Percentiles rank a stretch among this genome's conserved stretches.
These are phyloP conservation scores for Protodeltote pygarga DNA, from an alignment of 2,888 invertebrate species.

Conservation along the genomic window DNA sequence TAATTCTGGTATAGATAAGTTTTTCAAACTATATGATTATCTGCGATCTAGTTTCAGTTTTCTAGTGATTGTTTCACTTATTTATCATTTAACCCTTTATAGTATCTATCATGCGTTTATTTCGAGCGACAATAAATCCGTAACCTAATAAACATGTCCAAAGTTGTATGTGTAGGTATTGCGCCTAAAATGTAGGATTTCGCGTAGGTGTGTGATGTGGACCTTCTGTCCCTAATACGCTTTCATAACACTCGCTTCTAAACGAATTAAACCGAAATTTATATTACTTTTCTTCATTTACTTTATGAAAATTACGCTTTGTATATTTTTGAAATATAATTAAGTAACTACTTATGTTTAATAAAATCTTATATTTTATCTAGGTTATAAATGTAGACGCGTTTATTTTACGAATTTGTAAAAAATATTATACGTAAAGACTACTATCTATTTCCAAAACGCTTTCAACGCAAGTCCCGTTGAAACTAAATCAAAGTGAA, in stretches of 20 bases:
- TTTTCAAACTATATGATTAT: too few species aligned
- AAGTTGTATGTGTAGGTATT: too few species aligned
- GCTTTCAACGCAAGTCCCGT: constrained; percentile 27
- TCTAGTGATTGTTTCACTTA: too few species aligned
- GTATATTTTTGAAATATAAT: constrained; percentile 3
- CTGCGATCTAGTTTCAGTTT: too few species aligned
- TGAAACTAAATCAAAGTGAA: constrained; percentile 48
- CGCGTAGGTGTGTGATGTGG: not conserved
- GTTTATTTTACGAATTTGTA: too few species aligned
- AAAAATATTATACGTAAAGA: too few species aligned
- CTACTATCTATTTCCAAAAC: constrained; percentile 33
- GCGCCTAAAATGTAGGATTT: too few species aligned
- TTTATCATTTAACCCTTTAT: too few species aligned
- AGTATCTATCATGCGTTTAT: too few species aligned
- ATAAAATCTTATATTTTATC: not conserved
- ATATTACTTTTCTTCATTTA: constrained; percentile 29
- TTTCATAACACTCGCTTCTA: not conserved
- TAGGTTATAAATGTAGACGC: not conserved
- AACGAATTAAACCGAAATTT: constrained; percentile 32
- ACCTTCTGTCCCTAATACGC: constrained; percentile 8
- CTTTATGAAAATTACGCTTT: constrained; percentile 13
- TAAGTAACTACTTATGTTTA: not conserved
- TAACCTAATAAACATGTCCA: too few species aligned
- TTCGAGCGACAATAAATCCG: too few species aligned
- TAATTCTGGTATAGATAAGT: too few species aligned